Evolutionary conservation across 1,140 invertebrate species (phyloP).

Genomic region (Zaprionus vittiger): DNA sequence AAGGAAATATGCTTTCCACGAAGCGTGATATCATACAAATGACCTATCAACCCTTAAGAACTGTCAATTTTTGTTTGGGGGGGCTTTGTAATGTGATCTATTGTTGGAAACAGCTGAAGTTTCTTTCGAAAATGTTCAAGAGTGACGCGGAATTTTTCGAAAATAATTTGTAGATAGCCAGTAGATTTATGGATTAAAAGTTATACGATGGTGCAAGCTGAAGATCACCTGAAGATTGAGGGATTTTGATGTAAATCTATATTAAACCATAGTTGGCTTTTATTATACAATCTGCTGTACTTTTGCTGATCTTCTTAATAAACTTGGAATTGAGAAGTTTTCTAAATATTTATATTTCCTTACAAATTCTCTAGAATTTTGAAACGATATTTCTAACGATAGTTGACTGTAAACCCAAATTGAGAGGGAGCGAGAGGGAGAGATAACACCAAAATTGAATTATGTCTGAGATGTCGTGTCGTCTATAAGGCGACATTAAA

Average conservation of each 20-base stretch:
- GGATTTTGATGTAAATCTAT: neutral
- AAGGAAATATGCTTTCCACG: slow-evolving; percentile 2
- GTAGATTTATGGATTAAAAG: too few species aligned
- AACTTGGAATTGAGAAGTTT: too few species aligned
- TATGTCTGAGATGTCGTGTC: slow-evolving; percentile 67
- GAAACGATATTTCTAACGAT: neutral
- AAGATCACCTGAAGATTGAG: too few species aligned
- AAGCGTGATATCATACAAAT: slow-evolving; percentile 7
- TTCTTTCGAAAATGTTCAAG: neutral
- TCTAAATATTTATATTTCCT: too few species aligned
- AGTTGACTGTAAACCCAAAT: slow-evolving; percentile 1
- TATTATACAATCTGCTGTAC: neutral
- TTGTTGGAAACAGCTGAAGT: slow-evolving; percentile 7
- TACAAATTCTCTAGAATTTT: neutral
- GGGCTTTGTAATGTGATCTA: slow-evolving; percentile 5
- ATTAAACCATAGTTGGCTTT: neutral
- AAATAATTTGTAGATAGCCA: neutral
- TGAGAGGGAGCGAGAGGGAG: neutral
- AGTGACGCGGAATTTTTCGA: neutral
- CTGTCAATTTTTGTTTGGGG: neutral
- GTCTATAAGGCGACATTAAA: slow-evolving; percentile 74
- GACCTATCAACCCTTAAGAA: slow-evolving; percentile 11
- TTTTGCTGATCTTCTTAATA: too few species aligned
- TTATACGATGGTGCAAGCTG: too few species aligned
- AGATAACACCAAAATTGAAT: slow-evolving; percentile 50